Base-by-base conservation (phyloP, 2,888 invertebrate genomes). In the Cloeon dipterum region DNA sequence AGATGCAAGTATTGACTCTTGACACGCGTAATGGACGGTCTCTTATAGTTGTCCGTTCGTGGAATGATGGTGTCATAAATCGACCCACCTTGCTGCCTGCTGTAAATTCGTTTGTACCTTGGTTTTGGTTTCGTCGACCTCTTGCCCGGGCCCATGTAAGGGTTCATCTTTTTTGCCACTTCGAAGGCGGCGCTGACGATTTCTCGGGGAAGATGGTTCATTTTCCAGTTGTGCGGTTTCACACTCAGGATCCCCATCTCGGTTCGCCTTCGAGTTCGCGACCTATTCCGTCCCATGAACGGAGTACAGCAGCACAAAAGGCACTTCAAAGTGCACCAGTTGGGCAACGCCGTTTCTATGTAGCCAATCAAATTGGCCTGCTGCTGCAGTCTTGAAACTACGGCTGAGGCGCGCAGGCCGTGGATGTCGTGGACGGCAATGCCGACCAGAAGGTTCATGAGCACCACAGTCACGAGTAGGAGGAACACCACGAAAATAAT, bases 391-490 rank as follows among this genome's bases (percentile, higher is more conserved):
- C 82, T 82, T 0, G 79, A 79, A 2, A 83, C 59, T 0, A 81
- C 82, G 0, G 83, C 83, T 0, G 82, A 82, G 61, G 82, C 82
- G 45, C 81, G 74, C 11, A 83, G 57, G 1, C 82, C 82, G 52
- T 82, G 82, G 40, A 83, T 83, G 50, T 83, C 83, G 47, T 83
- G 81, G 3, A 83, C 83, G 1, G 83, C 83, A 44, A 83, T 83
- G 52, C 83, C 83, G 13, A 83, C 81, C 1, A 83, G 59, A 1
- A 83, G 57, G 56, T 83, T 83, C 82, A 83, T 83, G 32, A 83
- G 59, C 5, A 82, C 79, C 3, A 83, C 78, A 0, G 83, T 82
- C 1, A 83, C 82, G 50, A 83, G 81, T 47, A 83, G 61, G 4
- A 83, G 58, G 47, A 83, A 82, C 18, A 81, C 56, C 5, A 81